Evolutionary conservation across 1,140 invertebrate genomes (phyloP), one percentile per base, ranked within the genome.

Genomic region (Cryptotermes secundus): DNA sequence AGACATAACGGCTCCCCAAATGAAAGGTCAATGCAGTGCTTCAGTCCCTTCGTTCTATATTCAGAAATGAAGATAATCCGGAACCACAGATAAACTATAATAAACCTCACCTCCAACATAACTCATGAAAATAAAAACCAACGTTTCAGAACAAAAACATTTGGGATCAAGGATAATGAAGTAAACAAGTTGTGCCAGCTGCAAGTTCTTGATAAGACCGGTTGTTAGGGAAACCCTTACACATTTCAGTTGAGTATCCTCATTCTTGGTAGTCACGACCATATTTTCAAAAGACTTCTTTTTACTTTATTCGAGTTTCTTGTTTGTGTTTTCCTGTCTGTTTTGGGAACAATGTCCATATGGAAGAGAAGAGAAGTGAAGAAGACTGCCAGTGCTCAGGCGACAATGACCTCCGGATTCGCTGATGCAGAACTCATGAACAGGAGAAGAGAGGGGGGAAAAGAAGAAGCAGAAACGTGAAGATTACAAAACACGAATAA

Each of bases 261-360:
- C 26, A 65, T 65, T n/a, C 59, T 65, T 9, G 22, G 59, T 26
- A 65, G 26, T 65, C 59, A 65, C 59, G 26, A 65, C n/a, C 12
- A 12, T n/a, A 65, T 19, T 14, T 14, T 65, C 24, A 26, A 26
- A 59, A 26, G 53, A 59, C 53, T 59, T 59, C 53, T 59, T 59
- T 59, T 59, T 59, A 16, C 24, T 59, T 59, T 59, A 59, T 59
- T 9, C 53, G 53, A 9, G 53, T 59, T 59, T 59, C 53, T 59
- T 59, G 53, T 59, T 59, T 59, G 53, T 59, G 53, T 59, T 59
- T 59, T 59, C 53, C 53, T 65, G 59, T 31, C 59, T 26, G 12
- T 65, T 65, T 65, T n/a, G 59, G 59, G 59, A n/a, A 65, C 26
- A 65, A 65, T 65, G 59, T 65, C 59, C 59, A 65, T n/a, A 65